A percentile compares a stretch with the other conserved stretches of the same genome.
phyloP scores from a whole-genome alignment of 2,888 invertebrate species.

The Tenthredo amoena region DNA sequence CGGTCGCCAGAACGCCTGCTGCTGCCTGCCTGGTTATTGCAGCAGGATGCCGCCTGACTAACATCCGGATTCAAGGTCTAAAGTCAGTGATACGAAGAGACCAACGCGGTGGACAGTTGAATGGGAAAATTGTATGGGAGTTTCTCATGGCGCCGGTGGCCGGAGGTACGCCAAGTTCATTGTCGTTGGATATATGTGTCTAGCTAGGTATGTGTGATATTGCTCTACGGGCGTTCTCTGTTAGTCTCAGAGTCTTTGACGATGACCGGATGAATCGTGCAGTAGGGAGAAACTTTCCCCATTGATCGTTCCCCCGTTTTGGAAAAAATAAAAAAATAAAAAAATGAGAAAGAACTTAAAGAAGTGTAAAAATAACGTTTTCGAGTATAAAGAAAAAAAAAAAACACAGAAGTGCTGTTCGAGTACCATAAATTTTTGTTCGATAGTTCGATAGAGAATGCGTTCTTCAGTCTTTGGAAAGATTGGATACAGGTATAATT shows the following conservation, averaged over 20 bases:
- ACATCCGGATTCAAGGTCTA: constrained; percentile 42
- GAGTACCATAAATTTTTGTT: neutral
- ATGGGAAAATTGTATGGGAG: constrained; percentile 68
- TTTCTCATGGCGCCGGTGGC: constrained; percentile 70
- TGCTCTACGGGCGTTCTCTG: constrained; percentile 6
- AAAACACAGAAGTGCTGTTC: too few relatives aligned
- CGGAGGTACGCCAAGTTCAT: constrained; percentile 65
- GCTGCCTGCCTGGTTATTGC: neutral
- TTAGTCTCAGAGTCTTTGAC: neutral
- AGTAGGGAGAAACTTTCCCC: neutral
- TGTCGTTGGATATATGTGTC: constrained; percentile 59
- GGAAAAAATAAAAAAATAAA: too few relatives aligned
- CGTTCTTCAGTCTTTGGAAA: neutral
- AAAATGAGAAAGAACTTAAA: neutral
- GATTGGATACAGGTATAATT: neutral
- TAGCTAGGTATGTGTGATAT: neutral
- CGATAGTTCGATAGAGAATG: neutral
- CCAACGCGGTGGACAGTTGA: constrained; percentile 42
- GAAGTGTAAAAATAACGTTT: neutral
- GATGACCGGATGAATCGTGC: neutral
- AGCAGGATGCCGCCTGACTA: neutral
- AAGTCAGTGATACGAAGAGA: constrained; percentile 49
- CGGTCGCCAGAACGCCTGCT: neutral
- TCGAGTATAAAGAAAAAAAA: too few relatives aligned
- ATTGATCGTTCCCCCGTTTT: neutral